phyloP scores from a whole-genome alignment of 2,888 invertebrate species.

The Thelaira solivaga region DNA sequence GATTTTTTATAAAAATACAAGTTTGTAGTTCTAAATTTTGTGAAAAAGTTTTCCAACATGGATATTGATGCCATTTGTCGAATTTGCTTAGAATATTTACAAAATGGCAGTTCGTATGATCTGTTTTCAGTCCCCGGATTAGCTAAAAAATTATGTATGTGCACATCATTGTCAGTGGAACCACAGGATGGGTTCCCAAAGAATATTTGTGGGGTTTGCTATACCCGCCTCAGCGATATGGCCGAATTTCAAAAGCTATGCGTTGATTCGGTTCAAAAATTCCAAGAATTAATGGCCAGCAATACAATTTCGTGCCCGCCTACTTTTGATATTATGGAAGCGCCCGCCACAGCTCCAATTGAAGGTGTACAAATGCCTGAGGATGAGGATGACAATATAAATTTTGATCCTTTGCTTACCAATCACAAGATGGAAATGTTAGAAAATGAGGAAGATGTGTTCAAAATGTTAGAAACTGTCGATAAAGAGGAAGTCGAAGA shows the following conservation, averaged over 20 bases:
- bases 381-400: constrained; percentile 70
- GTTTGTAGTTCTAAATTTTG: constrained; percentile 18
- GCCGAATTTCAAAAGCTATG: constrained; percentile 73
- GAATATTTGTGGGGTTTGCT: constrained; percentile 71
- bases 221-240: constrained; percentile 70
- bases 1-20: constrained; percentile 27
- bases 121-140: constrained; percentile 71
- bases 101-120: constrained; percentile 70
- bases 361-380: constrained; percentile 52
- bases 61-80: constrained; percentile 72
- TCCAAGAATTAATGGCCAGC: constrained; percentile 69
- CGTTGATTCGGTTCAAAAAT: constrained; percentile 71
- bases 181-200: constrained; percentile 73
- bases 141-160: constrained; percentile 71
- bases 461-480: constrained; percentile 72
- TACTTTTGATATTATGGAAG: constrained; percentile 70
- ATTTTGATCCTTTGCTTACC: constrained; percentile 69
- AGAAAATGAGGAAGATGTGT: constrained; percentile 73
- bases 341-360: constrained; percentile 55
- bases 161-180: constrained; percentile 73
- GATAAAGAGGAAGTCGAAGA: constrained; percentile 71
- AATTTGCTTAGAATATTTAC: constrained; percentile 71
- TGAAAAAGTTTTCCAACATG: constrained; percentile 37
- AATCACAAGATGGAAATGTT: constrained; percentile 72
- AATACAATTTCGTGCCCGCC: constrained; percentile 59